Conservation (phyloP, 2,113 vertebrate genomes). For the Paratilapia polleni region DNA sequence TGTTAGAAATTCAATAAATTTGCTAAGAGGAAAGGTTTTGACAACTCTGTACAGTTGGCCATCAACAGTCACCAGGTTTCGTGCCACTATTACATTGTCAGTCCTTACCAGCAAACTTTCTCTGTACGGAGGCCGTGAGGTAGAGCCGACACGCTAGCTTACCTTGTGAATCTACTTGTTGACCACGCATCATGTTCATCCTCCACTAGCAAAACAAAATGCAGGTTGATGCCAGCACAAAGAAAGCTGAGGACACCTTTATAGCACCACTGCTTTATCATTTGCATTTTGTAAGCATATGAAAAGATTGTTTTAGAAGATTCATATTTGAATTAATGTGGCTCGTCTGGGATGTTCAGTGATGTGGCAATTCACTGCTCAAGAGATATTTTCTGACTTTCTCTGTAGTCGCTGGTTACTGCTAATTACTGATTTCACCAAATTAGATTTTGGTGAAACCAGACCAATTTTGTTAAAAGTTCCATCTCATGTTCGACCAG, state of each 20-base stretch:
- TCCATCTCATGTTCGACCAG: too few species aligned
- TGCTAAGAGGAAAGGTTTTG: background rate
- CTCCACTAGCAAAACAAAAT: background rate
- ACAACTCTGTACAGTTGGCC: background rate
- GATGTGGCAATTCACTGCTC: background rate
- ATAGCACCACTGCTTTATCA: background rate
- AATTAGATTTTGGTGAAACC: background rate
- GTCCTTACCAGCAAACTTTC: background rate
- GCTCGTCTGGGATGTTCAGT: background rate
- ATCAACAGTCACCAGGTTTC: background rate
- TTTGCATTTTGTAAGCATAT: background rate
- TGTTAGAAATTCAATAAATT: background rate
- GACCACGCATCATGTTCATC: background rate
- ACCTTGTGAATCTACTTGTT: background rate
- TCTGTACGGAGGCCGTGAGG: background rate
- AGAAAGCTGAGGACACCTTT: background rate
- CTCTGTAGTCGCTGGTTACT: background rate
- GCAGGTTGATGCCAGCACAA: background rate
- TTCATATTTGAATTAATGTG: background rate
- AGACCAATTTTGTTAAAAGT: background rate
- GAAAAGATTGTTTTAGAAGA: background rate
- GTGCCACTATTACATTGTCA: background rate
- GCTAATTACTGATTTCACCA: background rate
- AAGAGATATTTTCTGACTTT: background rate
- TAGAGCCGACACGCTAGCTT: background rate